Conservation (phyloP, 2,888 invertebrate species). For the Leptopilina myrica region DNA sequence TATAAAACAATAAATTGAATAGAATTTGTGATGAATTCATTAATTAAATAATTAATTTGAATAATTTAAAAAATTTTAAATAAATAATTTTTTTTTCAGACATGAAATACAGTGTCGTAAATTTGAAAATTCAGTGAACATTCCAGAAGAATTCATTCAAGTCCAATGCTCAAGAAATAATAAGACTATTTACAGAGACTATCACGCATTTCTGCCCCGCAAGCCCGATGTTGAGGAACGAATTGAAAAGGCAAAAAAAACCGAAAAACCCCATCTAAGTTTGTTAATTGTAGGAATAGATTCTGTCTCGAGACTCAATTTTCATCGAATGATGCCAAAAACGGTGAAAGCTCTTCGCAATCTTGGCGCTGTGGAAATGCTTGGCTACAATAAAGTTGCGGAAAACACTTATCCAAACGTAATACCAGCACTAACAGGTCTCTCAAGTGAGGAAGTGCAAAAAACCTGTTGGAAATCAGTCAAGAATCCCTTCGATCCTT, state of each 20-base stretch:
- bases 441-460: slow-evolving; percentile 82
- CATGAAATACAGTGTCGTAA: slow-evolving; percentile 77
- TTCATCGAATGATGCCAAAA: slow-evolving; percentile 89
- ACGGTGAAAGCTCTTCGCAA: slow-evolving; percentile 81
- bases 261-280: slow-evolving; percentile 77
- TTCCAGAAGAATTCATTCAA: slow-evolving; percentile 83
- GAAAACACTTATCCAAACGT: slow-evolving; percentile 97
- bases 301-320: slow-evolving; percentile 90
- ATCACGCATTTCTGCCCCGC: slow-evolving; percentile 82
- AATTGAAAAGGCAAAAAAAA: slow-evolving; percentile 59
- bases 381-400: slow-evolving; percentile 95
- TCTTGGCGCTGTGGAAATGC: slow-evolving; percentile 85
- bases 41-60: too few relatives aligned
- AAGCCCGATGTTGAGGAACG: slow-evolving; percentile 69
- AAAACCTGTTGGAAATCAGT: slow-evolving; percentile 83
- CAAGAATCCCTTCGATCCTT: slow-evolving; percentile 84
- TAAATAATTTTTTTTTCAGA: slow-evolving; percentile 59
- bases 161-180: slow-evolving; percentile 80
- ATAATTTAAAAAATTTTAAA: too few relatives aligned
- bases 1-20: too few relatives aligned
- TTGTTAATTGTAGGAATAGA: slow-evolving; percentile 91
- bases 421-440: slow-evolving; percentile 87
- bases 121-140: slow-evolving; percentile 77
- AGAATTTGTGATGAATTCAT: too few relatives aligned
- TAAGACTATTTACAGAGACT: slow-evolving; percentile 82